Evolutionary conservation across 2,797 vertebrate genomes (phyloP), one percentile per base, ranked within the genome.

Genomic region (Toxotes lorentzi): DNA sequence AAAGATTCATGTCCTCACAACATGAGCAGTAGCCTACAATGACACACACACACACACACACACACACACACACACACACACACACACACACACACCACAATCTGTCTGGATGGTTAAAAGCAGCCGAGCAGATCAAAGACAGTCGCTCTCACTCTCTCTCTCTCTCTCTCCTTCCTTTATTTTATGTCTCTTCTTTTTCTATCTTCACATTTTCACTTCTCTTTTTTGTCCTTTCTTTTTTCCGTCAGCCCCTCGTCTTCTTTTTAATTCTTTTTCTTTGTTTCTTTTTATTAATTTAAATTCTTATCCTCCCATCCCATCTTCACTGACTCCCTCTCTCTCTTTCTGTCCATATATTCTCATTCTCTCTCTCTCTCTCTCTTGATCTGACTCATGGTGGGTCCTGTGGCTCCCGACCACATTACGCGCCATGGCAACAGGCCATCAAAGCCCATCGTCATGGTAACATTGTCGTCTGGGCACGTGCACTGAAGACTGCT

Each of bases 391-490:
- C 92, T 95, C 89, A 87, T 83, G 88, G 89, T 84, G 91, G 91
- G 94, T 95, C 93, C 94, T 91, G 92, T 94, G 95, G 95, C 95
- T 95, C 91, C 93, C 78, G 84, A 68, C 74, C 88, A 93, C 88
- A 90, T 91, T 82, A 93, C 88, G 91, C 89, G 82, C 93, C 92
- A 95, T 92, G 91, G 93, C 91, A 95, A 94, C 91, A 82, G 89
- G 92, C 91, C 75, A 72, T 73, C 79, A 86, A 86, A 82, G 92
- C 88, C 85, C 82, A 93, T 95, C 43, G 51, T 93, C 95, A 96
- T 94, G 91, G 95, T 91, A 97, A 97, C 95, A 89, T 91, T 94
- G 93, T 90, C 94, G 91, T 94, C 85, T 72, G 91, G 89, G 60
- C 92, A 93, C 53, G n/a, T 74, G 60, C 38, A 47, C 7, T 32